These are phyloP conservation scores for Labroides dimidiatus DNA, from an alignment of 2,797 vertebrate species.

Conservation along the genomic window DNA sequence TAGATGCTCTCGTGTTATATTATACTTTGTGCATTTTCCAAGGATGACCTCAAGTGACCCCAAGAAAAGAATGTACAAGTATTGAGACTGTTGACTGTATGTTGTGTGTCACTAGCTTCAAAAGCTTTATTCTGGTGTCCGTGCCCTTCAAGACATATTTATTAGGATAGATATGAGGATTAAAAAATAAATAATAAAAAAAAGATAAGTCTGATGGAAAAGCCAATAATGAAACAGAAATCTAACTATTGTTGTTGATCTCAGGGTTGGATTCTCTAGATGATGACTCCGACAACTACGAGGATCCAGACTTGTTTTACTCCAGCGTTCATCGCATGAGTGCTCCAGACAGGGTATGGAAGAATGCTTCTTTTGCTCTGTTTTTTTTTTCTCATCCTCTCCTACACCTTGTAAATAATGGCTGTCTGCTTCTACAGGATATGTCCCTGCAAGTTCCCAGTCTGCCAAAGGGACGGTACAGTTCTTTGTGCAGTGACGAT, in stretches of 20 bases:
- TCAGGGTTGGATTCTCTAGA: constrained; percentile 39
- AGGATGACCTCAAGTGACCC: not conserved
- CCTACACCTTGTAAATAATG: constrained; percentile 35
- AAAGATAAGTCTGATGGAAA: too few relatives aligned
- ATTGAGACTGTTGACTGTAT: not conserved
- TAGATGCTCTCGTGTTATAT: not conserved
- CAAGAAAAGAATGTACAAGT: not conserved
- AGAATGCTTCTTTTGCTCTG: not conserved
- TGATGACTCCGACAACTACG: constrained; percentile 76
- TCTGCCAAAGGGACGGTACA: constrained; percentile 32
- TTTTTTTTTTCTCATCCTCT: not conserved
- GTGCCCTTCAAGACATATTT: too few relatives aligned
- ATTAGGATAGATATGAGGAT: too few relatives aligned
- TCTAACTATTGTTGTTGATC: not conserved
- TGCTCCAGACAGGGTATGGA: constrained; percentile 64
- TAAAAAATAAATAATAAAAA: too few relatives aligned
- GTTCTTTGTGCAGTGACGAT: constrained; percentile 83
- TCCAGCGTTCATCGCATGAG: constrained; percentile 51
- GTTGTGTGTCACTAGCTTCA: not conserved
- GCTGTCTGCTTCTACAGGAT: constrained; percentile 67
- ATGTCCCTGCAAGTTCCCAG: constrained; percentile 68
- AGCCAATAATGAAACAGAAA: too few relatives aligned
- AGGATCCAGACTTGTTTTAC: constrained; percentile 62
- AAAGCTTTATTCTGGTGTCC: too few relatives aligned
- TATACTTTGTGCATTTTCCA: not conserved